Conservation (phyloP, 1,140 invertebrate genomes). For the Ceratina japonica region DNA sequence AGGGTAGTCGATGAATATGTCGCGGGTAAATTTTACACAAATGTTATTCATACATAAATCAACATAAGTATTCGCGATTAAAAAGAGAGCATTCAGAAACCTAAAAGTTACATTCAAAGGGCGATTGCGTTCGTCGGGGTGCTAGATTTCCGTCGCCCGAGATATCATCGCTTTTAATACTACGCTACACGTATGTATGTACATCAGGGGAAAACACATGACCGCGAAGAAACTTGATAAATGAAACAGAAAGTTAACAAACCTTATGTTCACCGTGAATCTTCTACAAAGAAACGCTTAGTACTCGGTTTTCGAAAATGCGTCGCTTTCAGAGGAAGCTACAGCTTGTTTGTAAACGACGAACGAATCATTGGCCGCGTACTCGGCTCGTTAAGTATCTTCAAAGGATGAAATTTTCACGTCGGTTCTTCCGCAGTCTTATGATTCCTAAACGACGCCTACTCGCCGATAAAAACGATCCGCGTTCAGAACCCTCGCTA, state of each 20-base stretch:
- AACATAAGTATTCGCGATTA: neutral
- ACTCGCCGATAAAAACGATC: conserved; percentile 26
- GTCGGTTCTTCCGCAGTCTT: conserved; percentile 56
- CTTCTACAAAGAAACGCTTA: neutral
- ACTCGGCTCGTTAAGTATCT: neutral
- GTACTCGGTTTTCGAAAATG: neutral
- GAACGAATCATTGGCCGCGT: neutral
- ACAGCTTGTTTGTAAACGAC: neutral
- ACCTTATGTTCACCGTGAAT: conserved; percentile 9
- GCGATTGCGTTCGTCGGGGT: neutral
- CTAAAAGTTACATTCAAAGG: conserved; percentile 6
- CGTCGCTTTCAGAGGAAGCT: neutral
- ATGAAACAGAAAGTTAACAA: neutral
- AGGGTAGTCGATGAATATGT: too few relatives aligned
- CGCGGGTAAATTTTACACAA: too few relatives aligned
- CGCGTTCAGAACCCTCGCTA: neutral
- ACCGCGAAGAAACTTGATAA: conserved; percentile 22
- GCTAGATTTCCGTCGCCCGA: neutral
- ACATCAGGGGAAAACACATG: conserved; percentile 30
- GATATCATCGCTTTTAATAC: conserved; percentile 17
- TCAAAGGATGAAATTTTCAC: neutral
- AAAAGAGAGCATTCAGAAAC: neutral
- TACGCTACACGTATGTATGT: conserved; percentile 37
- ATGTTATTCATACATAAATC: neutral
- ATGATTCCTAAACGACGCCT: conserved; percentile 39